phyloP scores from a whole-genome alignment of 2,888 invertebrate species.

The Nebria brevicollis region DNA sequence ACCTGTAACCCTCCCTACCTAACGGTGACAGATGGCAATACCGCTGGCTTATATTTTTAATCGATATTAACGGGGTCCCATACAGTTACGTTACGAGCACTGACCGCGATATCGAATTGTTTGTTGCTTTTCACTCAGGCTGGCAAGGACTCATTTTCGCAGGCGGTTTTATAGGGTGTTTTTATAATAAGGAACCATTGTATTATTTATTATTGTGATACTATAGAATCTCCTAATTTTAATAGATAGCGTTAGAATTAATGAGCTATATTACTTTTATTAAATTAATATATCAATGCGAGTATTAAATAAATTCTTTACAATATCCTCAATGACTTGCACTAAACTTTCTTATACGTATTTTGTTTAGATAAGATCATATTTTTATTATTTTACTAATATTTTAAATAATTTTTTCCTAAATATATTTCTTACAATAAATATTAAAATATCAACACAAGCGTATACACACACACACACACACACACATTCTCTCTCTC shows the following conservation, averaged over 20 bases:
- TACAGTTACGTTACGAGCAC: slow-evolving; percentile 54
- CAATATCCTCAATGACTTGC: no score
- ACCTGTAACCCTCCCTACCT: slow-evolving; percentile 51
- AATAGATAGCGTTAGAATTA: not conserved
- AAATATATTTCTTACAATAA: no score
- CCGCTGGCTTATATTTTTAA: slow-evolving; percentile 49
- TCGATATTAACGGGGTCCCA: slow-evolving; percentile 2
- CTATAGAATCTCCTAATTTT: not conserved
- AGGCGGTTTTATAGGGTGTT: not conserved
- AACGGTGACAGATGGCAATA: slow-evolving; percentile 41
- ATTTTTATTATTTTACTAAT: no score
- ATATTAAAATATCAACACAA: no score
- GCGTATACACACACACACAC: no score
- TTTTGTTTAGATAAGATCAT: no score
- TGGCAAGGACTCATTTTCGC: not conserved
- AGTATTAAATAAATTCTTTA: no score
- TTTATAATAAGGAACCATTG: not conserved
- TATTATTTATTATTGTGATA: not conserved
- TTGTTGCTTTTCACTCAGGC: not conserved
- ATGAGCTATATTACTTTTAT: no score
- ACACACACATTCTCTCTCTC: no score
- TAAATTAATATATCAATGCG: no score
- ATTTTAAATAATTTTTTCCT: no score
- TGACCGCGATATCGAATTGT: slow-evolving; percentile 49
- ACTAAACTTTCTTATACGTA: no score